A percentile compares a stretch with the other conserved stretches of the same genome.
Evolutionary conservation across 2,113 vertebrate genomes (phyloP).

Genomic region (Spilogale gracilis): DNA sequence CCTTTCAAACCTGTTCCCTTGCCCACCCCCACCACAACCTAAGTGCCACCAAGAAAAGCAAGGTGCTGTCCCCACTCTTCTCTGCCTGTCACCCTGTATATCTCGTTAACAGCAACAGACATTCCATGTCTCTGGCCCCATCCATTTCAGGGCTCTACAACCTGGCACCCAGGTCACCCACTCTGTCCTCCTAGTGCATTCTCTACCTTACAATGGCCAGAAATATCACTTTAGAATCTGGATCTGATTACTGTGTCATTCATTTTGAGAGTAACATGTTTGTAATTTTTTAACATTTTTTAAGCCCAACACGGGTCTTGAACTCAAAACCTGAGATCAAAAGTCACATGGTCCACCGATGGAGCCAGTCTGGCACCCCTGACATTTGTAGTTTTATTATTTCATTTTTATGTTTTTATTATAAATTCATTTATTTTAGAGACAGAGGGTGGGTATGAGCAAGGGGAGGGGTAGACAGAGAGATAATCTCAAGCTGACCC

Average conservation of each 20-base stretch:
- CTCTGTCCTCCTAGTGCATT: background rate
- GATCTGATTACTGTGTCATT: background rate
- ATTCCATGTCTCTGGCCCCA: background rate
- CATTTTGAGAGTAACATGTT: background rate
- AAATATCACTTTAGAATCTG: background rate
- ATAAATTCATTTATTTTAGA: background rate
- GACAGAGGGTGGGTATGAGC: background rate
- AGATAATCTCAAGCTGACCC: background rate
- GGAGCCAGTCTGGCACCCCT: background rate
- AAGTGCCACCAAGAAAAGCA: background rate
- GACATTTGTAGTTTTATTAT: background rate
- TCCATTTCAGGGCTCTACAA: background rate
- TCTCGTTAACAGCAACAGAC: background rate
- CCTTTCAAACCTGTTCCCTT: background rate
- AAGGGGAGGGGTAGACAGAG: background rate
- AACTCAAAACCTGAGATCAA: background rate
- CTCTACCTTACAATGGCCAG: background rate
- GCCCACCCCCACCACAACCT: background rate
- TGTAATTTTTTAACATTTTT: background rate
- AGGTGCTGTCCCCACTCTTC: background rate
- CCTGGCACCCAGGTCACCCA: background rate
- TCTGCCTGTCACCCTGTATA: background rate
- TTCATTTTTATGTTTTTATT: background rate
- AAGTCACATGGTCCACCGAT: background rate
- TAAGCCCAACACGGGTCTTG: background rate